phyloP scores from a whole-genome alignment of 2,797 vertebrate genomes.

The Hapalemur alaotrensis region DNA sequence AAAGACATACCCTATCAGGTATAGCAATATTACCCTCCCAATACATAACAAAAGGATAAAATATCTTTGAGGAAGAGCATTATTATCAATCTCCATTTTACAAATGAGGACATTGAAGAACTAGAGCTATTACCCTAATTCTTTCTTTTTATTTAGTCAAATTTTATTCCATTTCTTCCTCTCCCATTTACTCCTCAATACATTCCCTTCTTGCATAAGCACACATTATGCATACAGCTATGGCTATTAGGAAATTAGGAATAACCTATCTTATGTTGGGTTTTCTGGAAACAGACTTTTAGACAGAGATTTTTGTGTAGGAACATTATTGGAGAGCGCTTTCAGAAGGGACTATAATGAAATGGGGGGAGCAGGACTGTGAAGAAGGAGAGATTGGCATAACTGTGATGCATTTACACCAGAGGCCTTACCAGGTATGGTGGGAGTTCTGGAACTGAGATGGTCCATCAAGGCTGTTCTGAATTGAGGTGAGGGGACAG shows the following conservation, averaged over 20 bases:
- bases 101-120: neutral
- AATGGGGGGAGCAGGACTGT: neutral
- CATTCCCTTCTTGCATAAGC: neutral
- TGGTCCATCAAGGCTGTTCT: neutral
- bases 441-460: neutral
- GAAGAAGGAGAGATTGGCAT: neutral
- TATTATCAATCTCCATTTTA: neutral
- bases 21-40: neutral
- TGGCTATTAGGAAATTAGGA: neutral
- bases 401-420: neutral
- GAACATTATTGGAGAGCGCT: neutral
- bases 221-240: neutral
- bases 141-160: neutral
- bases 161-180: neutral
- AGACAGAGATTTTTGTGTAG: neutral
- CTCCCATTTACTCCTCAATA: neutral
- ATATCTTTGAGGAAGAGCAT: neutral
- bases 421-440: neutral
- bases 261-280: neutral
- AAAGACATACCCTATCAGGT: neutral
- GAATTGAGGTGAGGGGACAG: neutral
- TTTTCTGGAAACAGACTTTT: neutral
- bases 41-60: neutral
- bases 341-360: neutral
- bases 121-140: neutral